A percentile compares a stretch with the other conserved stretches of the same genome.
phyloP scores from a whole-genome alignment of 2,797 vertebrate species.

The Pantherophis vulpinus region DNA sequence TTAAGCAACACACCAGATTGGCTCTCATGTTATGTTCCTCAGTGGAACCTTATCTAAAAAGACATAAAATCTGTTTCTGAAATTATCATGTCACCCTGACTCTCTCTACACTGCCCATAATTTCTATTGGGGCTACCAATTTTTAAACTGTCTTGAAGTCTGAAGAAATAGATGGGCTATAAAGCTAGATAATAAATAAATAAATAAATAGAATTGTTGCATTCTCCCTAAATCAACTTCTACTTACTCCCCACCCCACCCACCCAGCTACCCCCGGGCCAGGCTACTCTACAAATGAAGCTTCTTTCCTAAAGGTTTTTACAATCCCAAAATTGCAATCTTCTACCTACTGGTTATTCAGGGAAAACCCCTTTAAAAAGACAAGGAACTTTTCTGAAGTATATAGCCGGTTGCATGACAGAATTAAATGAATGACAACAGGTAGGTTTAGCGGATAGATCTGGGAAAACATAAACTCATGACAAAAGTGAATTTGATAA shows the following conservation, averaged over 20 bases:
- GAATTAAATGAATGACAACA: constrained; percentile 1
- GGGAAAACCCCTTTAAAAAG: background rate
- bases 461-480: background rate
- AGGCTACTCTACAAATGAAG: background rate
- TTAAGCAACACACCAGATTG: background rate
- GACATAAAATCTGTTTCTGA: background rate
- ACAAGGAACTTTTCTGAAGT: background rate
- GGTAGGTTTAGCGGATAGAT: background rate
- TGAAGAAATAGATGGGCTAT: background rate
- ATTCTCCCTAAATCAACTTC: background rate
- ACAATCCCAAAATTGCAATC: background rate
- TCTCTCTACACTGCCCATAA: background rate
- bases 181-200: background rate
- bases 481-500: background rate
- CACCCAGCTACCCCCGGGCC: background rate
- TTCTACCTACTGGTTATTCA: background rate
- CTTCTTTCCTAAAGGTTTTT: background rate
- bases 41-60: background rate
- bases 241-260: too few relatives aligned
- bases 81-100: background rate
- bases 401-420: background rate
- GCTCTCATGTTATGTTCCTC: background rate
- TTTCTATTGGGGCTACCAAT: background rate
- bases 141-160: background rate
- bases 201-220: background rate